Evolutionary conservation across 2,888 invertebrate genomes (phyloP), one percentile per base, ranked within the genome.

Genomic region (Ichneumon xanthorius): DNA sequence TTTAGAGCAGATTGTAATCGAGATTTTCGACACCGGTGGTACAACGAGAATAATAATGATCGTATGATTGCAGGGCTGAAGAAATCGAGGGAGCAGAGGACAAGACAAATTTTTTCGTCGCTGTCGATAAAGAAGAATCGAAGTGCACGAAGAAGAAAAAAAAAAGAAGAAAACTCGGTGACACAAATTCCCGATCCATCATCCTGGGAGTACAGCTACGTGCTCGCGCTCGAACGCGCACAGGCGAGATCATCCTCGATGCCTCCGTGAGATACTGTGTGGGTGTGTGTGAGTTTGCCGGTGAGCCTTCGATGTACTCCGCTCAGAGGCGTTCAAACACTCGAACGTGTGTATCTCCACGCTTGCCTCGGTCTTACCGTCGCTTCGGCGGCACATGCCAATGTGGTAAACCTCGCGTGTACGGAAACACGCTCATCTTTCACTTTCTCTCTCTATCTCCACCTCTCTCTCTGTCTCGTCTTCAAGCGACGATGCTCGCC

Each of bases 301-400:
- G n/a, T 19, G 19, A 33, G 33, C 53, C 11, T n/a, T 71, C n/a
- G 30, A 71, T n/a, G 26, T 67, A 55, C 55, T 50, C 11, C 19
- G 11, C 19, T 72, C 33, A 71, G 71, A 37, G 7, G 22, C 72
- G 55, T 72, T 55, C 37, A 72, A 72, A 72, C 72, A 55, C 72
- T 72, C 72, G 55, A 72, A 22, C 37, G 22, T 55, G 33, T 7
- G 55, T 55, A 55, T 55, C 55, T 55, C 55, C 22, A 37, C 53
- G 55, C 53, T 71, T 71, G 53, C 50, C 55, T 9, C 50, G 33
- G 70, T 48, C 48, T 70, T 70, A 55, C 7, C 55, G 55, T 55
- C 30, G 48, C 26, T 50, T 70, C 22, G 7, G 7, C 6, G 16
- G 26, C 22, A 16, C 16, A 11, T 30, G 16, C 6, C n/a, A 16